A percentile compares a stretch with the other conserved stretches of the same genome.
These are phyloP conservation scores for Oplegnathus fasciatus DNA, from an alignment of 2,113 vertebrate genomes.

Conservation along the genomic window DNA sequence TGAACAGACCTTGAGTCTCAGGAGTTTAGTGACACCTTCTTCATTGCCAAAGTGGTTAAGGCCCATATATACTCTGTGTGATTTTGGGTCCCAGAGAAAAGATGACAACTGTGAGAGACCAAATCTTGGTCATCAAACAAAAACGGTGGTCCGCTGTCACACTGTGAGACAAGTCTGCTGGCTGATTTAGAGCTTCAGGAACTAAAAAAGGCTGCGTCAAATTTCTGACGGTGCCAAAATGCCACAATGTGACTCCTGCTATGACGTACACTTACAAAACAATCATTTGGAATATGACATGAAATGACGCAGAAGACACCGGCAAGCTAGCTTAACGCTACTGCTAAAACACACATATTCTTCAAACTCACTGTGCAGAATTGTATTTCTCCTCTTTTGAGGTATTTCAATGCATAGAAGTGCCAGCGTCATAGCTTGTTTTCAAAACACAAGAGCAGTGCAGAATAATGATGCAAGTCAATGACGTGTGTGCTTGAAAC, in stretches of 20 bases:
- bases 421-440: not conserved
- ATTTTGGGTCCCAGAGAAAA: not conserved
- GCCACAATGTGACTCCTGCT: not conserved
- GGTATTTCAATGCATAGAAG: not conserved
- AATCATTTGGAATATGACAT: not conserved
- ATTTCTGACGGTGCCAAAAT: not conserved
- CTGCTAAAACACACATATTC: too few relatives aligned
- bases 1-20: not conserved
- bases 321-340: too few relatives aligned
- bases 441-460: not conserved
- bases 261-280: not conserved
- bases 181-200: not conserved
- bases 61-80: not conserved
- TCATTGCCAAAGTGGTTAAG: not conserved
- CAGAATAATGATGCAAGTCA: not conserved
- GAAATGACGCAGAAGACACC: not conserved
- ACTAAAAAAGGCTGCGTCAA: not conserved
- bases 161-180: not conserved
- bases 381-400: not conserved
- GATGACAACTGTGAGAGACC: not conserved
- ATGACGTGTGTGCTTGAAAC: not conserved
- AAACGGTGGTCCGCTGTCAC: not conserved
- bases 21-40: not conserved
- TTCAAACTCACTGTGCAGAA: not conserved
- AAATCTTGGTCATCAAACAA: not conserved